Percentiles rank a stretch among this genome's conserved stretches.
Conservation (phyloP, 2,113 vertebrate genomes). For the Larimichthys polyactis region DNA sequence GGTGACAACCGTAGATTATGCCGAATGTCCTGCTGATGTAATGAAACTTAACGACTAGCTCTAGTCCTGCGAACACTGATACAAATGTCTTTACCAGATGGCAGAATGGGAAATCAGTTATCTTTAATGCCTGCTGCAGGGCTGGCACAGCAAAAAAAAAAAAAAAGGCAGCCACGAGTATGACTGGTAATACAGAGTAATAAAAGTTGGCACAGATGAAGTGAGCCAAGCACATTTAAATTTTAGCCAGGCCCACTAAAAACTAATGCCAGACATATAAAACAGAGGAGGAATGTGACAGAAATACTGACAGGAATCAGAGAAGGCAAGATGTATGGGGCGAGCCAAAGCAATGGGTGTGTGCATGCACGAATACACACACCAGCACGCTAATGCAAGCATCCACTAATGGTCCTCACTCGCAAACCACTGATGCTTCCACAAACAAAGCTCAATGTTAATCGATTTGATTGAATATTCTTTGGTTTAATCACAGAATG, state of each 20-base stretch:
- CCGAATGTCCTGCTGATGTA: slow-evolving; percentile 61
- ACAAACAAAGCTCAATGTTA: slow-evolving; percentile 36
- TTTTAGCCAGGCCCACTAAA: slow-evolving; percentile 59
- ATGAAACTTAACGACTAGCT: slow-evolving; percentile 51
- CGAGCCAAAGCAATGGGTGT: slow-evolving; percentile 1
- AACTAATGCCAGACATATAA: slow-evolving; percentile 62
- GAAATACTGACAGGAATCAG: slow-evolving; percentile 49
- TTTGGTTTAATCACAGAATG: slow-evolving; percentile 20
- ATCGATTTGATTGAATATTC: slow-evolving; percentile 24
- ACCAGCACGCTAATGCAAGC: slow-evolving; percentile 12
- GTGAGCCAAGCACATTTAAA: slow-evolving; percentile 53
- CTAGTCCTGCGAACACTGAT: slow-evolving; percentile 15
- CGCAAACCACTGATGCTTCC: slow-evolving; percentile 27
- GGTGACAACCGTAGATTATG: slow-evolving; percentile 53
- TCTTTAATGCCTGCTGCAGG: slow-evolving; percentile 50
- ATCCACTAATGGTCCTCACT: not conserved
- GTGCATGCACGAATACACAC: slow-evolving; percentile 12
- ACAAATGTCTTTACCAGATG: slow-evolving; percentile 70
- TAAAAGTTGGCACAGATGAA: slow-evolving; percentile 68
- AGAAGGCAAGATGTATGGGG: slow-evolving; percentile 16
- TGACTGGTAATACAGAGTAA: slow-evolving; percentile 51
- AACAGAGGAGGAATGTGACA: slow-evolving; percentile 55
- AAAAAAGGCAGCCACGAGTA: slow-evolving; percentile 43
- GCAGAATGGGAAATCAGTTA: slow-evolving; percentile 57
- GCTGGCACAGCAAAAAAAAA: slow-evolving; percentile 46